Evolutionary conservation across 2,113 vertebrate species (phyloP), one percentile per base, ranked within the genome.

Genomic region (Meleagris gallopavo): DNA sequence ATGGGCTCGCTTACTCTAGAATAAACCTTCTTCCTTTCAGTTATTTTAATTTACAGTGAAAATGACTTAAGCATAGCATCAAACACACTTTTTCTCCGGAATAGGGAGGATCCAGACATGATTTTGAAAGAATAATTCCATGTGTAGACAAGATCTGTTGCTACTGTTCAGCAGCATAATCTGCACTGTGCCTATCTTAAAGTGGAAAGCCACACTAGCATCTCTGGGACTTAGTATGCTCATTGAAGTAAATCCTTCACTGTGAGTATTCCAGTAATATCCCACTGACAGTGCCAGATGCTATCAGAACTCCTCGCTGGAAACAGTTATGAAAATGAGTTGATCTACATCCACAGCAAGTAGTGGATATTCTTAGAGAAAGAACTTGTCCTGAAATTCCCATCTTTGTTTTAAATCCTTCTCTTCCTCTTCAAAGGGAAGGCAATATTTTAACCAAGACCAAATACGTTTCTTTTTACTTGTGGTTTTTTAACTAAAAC

Each of bases 121-220:
- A 87, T 84, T 95, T 58, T 92, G n/a, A 21, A 92, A 57, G 54
- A 84, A 82, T 79, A 92, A 45, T 14, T 61, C 60, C 64, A 92
- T 66, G 24, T 88, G 90, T 72, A 93, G 82, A 90, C 88, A 93
- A 90, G 88, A 88, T 88, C 48, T 36, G 27, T 76, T 93, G 86
- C 92, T 95, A 85, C 94, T 78, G 67, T 92, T 97, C 34, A 82
- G 46, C 38, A 52, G 14, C 43, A 55, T 80, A 73, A 72, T 64
- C 79, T 87, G 48, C 64, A 41, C 48, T 61, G 77, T 72, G 58
- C 25, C 2, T 88, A 92, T 86, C 80, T 88, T 74, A 18, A 76
- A 86, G 50, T 71, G n/a, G 66, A 92, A 96, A 94, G 92, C 73
- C 83, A 58, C 70, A 58, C 36, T 34, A 81, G 43, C 29, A 17